Evolutionary conservation across 2,888 invertebrate species (phyloP), one percentile per base, ranked within the genome.

Genomic region (Thelaira solivaga): DNA sequence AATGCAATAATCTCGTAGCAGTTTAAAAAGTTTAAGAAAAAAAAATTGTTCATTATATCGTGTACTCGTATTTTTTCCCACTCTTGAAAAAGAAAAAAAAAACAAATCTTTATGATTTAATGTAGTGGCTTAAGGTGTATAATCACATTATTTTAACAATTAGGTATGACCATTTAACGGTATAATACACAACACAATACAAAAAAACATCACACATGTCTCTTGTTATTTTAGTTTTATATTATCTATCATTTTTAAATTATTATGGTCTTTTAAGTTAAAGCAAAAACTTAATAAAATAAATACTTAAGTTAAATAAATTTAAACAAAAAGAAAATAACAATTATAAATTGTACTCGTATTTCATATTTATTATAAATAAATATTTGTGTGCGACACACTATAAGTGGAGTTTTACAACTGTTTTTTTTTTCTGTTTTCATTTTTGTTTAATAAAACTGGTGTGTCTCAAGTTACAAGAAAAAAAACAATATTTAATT

Each of bases 101-200:
- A 61, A 65, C 36, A 64, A 73, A 64, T 57, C 57, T 43, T 73
- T 77, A 77, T 78, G 64, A 69, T 74, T 78, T 74, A 74, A 78
- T 69, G 65, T 20, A 16, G 47, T 64, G 39, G 45, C 59, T 69
- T 74, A 59, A 74, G 69, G 69, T 69, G 71, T 78, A 78, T 47
- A 64, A 61, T 74, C 62, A 65, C 51, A 74, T 65, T 53, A 69
- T 78, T 78, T 65, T 39, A 69, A 59, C 68, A 74, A 51, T 74
- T 69, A n/a, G n/a, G n/a, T n/a, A 74, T 65, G 73, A 34, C 59
- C 67, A 69, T 78, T 73, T 64, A 77, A 57, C 62, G 72, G 36
- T 55, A 55, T 39, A 26, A 43, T 34, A 51, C 26, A 10, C 22
- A 13, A n/a, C n/a, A n/a, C n/a, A n/a, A n/a, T 59, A 64, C 20